Evolutionary conservation across 1,140 invertebrate species (phyloP).

Genomic region (Euwallacea similis): DNA sequence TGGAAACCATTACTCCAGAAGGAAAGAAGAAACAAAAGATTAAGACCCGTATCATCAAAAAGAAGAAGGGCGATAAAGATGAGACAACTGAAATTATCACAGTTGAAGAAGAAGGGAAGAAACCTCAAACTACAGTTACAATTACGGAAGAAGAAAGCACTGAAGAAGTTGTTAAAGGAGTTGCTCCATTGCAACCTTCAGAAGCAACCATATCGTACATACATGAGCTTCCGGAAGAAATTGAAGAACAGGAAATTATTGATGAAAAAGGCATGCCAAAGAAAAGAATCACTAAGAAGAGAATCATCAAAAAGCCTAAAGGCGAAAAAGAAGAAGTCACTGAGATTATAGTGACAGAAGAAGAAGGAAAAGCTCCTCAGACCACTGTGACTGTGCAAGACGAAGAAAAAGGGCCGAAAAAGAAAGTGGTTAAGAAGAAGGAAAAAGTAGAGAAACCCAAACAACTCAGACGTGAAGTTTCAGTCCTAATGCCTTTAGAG

Average conservation of each 20-base stretch:
- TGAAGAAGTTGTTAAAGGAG: conserved; percentile 18
- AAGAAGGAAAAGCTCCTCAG: conserved; percentile 48
- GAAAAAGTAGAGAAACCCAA: conserved; percentile 42
- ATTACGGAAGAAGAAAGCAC: conserved; percentile 42
- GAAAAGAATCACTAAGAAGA: conserved; percentile 50
- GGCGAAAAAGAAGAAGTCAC: conserved; percentile 46
- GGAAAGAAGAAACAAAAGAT: conserved; percentile 50
- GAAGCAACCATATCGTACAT: conserved; percentile 38
- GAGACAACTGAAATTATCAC: conserved; percentile 58
- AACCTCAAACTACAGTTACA: conserved; percentile 53
- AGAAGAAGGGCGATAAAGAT: conserved; percentile 51
- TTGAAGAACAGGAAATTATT: conserved; percentile 49
- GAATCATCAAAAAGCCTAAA: conserved; percentile 48
- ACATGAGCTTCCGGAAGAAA: conserved; percentile 54
- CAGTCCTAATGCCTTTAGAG: conserved; percentile 61
- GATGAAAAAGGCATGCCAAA: conserved; percentile 46
- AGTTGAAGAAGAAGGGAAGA: conserved; percentile 56
- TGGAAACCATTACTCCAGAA: conserved; percentile 45
- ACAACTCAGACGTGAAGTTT: conserved; percentile 43
- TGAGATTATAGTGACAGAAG: conserved; percentile 50
- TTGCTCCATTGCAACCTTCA: conserved; percentile 7
- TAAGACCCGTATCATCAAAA: conserved; percentile 52
- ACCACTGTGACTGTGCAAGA: conserved; percentile 54
- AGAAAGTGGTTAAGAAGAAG: conserved; percentile 50
- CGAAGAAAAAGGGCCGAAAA: conserved; percentile 48